A percentile compares a stretch with the other conserved stretches of the same genome.
phyloP scores from a whole-genome alignment of 2,797 vertebrate species.

The Rousettus madagascariensis region DNA sequence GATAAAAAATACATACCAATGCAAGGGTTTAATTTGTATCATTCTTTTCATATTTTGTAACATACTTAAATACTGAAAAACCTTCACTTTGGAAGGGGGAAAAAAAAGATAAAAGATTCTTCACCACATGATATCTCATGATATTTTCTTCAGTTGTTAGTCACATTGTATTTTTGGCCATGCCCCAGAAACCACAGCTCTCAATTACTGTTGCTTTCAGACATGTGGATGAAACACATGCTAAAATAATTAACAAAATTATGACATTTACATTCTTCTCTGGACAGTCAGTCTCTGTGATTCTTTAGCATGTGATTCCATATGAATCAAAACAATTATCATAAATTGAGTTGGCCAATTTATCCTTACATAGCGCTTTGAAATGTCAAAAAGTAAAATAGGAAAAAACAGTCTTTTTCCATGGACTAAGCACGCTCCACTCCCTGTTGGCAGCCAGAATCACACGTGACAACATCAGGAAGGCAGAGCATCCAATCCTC shows the following conservation, averaged over 20 bases:
- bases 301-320: conserved; percentile 65
- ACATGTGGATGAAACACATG: conserved; percentile 82
- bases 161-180: conserved; percentile 75
- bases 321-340: conserved; percentile 65
- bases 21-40: conserved; percentile 34
- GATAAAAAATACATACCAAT: conserved; percentile 65
- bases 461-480: not conserved
- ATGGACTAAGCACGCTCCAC: not conserved
- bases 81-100: conserved; percentile 41
- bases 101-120: conserved; percentile 60
- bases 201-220: conserved; percentile 81
- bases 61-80: conserved; percentile 67
- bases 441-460: not conserved
- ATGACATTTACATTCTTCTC: conserved; percentile 68
- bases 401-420: conserved; percentile 53
- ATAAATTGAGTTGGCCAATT: conserved; percentile 72
- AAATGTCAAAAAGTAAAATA: conserved; percentile 70
- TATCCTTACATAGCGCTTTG: conserved; percentile 68
- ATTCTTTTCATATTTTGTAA: conserved; percentile 60
- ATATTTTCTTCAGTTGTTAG: conserved; percentile 72
- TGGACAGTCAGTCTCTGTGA: conserved; percentile 66
- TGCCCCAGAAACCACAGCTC: conserved; percentile 78
- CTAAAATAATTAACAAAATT: conserved; percentile 84
- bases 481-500: not conserved
- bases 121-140: conserved; percentile 37